Base-by-base conservation (phyloP, 2,797 vertebrate species). In the Danio kyathit region DNA sequence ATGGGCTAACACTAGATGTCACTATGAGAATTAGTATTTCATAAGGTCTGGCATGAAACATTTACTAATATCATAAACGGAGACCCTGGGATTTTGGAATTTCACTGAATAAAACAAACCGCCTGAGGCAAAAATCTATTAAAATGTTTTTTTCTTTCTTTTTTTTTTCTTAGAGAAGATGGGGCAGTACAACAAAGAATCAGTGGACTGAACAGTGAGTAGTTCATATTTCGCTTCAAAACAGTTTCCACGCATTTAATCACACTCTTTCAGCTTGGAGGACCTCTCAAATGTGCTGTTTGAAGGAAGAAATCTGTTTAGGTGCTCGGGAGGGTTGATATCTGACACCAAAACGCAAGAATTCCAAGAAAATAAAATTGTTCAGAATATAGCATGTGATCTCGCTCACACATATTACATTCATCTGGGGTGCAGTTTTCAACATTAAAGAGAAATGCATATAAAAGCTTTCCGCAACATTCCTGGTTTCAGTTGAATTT, bases 1-100 rank as follows among this genome's bases (percentile, higher is more conserved):
- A 29, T 65, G 60, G 57, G 12, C 44, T 49, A 82, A 79, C 89
- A 88, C 89, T 88, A 88, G 89, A 86, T 88, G 89, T 87, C 89
- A 90, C 81, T 90, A 84, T 70, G 65, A 87, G 86, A 87, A 86
- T 85, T 83, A 43, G 13, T 40, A 83, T 87, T 72, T 76, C 41
- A 82, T 84, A 49, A 40, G 49, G 66, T 38, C 19, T 57, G 48
- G 43, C 16, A 19, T 48, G 16, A 63, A 75, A 72, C 70, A 17
- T 63, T 70, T 57, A 46, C 64, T 43, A 48, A 66, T 59, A n/a
- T 21, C 41, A 40, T 63, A 51, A 70, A 21, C 67, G 61, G 4
- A 79, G 40, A 29, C 40, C 61, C 48, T 61, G 54, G 65, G 74
- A 82, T 83, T 76, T 9, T 57, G 21, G 17, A 54, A 82, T 79